Conservation (phyloP, 2,113 vertebrate genomes). For the Rhinoderma darwinii region DNA sequence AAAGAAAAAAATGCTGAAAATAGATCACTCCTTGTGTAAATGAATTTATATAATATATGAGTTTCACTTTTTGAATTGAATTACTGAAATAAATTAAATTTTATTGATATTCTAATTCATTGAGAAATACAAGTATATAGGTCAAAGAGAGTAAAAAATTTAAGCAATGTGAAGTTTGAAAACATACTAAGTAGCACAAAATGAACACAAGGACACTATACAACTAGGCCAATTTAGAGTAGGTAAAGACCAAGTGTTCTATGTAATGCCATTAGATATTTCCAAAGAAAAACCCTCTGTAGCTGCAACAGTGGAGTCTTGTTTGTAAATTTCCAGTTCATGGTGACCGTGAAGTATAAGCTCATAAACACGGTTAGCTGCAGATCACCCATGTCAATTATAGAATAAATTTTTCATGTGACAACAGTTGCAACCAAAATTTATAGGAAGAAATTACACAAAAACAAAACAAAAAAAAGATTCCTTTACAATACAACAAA, state of each 20-base stretch:
- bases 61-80: too few relatives aligned
- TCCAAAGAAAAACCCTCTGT: background rate
- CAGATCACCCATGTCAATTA: background rate
- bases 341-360: background rate
- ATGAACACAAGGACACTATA: background rate
- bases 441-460: too few relatives aligned
- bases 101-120: too few relatives aligned
- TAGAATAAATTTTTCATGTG: background rate
- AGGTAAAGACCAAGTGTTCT: background rate
- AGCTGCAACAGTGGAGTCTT: slow-evolving; percentile 3
- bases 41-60: too few relatives aligned
- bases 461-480: background rate
- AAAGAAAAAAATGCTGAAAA: too few relatives aligned
- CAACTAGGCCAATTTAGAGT: background rate
- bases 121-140: too few relatives aligned
- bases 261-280: background rate
- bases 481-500: background rate
- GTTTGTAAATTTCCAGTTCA: background rate
- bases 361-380: background rate
- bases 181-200: background rate
- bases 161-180: background rate
- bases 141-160: background rate
- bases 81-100: too few relatives aligned
- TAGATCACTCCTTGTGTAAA: too few relatives aligned
- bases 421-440: background rate